phyloP scores from a whole-genome alignment of 2,888 invertebrate genomes.

The Nebria salina region DNA sequence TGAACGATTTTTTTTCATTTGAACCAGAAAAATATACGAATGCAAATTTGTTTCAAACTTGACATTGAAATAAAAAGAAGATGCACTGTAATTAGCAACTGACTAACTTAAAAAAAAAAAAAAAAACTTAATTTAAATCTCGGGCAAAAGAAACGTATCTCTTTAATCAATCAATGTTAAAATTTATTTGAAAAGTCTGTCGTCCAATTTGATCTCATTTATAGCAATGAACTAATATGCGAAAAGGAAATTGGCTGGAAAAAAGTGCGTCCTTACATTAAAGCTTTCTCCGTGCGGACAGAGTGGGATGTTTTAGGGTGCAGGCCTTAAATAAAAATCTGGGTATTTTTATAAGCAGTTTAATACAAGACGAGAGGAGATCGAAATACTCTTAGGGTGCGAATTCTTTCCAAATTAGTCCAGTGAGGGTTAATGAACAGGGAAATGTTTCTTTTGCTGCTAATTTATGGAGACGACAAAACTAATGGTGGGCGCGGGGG shows the following conservation, averaged over 20 bases:
- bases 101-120: background rate
- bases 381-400: conserved; percentile 43
- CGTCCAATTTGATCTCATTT: conserved; percentile 39
- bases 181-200: conserved; percentile 32
- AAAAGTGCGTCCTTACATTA: background rate
- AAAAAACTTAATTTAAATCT: background rate
- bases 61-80: background rate
- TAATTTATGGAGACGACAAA: conserved; percentile 37
- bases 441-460: conserved; percentile 44
- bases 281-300: background rate
- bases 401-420: conserved; percentile 45
- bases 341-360: conserved; percentile 46
- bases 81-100: background rate
- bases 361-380: conserved; percentile 40
- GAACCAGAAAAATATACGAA: background rate
- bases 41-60: background rate
- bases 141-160: background rate
- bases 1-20: background rate
- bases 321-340: conserved; percentile 41
- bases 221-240: conserved; percentile 35
- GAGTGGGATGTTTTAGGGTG: conserved; percentile 6
- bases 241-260: conserved; percentile 10
- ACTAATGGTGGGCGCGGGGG: conserved; percentile 4
- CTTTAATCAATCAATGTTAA: conserved; percentile 43
- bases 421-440: conserved; percentile 44